phyloP scores from a whole-genome alignment of 2,797 vertebrate genomes.

The Semotilus atromaculatus region DNA sequence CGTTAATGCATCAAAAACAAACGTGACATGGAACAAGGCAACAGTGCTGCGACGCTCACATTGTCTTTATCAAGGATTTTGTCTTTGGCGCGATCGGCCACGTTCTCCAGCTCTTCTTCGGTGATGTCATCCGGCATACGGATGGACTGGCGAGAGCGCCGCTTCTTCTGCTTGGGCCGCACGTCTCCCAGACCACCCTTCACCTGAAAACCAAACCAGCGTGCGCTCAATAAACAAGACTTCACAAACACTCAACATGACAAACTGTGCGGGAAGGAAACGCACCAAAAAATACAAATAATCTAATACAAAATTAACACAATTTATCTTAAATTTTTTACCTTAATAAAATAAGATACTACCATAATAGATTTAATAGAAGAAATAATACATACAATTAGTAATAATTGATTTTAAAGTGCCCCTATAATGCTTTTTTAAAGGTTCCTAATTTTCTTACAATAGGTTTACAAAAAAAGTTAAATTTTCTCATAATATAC shows the following conservation, averaged over 20 bases:
- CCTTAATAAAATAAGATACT: neutral
- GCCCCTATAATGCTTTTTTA: neutral
- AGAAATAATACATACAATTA: too few relatives aligned
- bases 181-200: slow-evolving; percentile 54
- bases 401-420: too few relatives aligned
- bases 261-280: neutral
- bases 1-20: neutral
- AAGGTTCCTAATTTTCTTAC: neutral
- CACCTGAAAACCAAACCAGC: slow-evolving; percentile 64
- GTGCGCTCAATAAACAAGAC: neutral
- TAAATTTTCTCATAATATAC: neutral
- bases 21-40: neutral
- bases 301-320: neutral
- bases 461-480: neutral
- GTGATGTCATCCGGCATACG: slow-evolving; percentile 90
- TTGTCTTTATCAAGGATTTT: slow-evolving; percentile 94
- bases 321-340: neutral
- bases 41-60: slow-evolving; percentile 71
- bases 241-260: neutral
- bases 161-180: slow-evolving; percentile 62
- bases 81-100: slow-evolving; percentile 89
- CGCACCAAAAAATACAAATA: neutral
- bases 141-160: slow-evolving; percentile 68
- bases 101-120: slow-evolving; percentile 89
- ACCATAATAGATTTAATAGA: neutral